Conservation (phyloP, 1,140 invertebrate species). For the Ceratoteleas bidentatus region DNA sequence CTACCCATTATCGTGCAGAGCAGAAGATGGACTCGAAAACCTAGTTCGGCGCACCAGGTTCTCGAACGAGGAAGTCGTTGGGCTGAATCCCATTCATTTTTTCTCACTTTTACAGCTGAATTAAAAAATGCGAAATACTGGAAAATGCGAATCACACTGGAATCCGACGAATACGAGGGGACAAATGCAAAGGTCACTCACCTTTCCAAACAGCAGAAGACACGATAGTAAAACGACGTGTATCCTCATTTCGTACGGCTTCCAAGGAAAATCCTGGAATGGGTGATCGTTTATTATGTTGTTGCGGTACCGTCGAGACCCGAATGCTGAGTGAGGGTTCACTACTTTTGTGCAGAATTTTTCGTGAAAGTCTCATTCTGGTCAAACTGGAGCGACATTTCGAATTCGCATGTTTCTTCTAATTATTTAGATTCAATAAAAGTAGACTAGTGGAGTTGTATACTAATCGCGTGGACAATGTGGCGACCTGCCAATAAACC, state of each 20-base stretch:
- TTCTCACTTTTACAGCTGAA: background rate
- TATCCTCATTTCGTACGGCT: slow-evolving; percentile 79
- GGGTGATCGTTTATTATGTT: slow-evolving; percentile 50
- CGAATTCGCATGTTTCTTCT: slow-evolving; percentile 13
- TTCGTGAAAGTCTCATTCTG: too few species aligned
- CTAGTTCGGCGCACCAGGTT: slow-evolving; percentile 8
- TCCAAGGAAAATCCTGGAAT: too few species aligned
- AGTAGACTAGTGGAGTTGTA: slow-evolving; percentile 34
- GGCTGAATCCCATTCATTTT: too few species aligned
- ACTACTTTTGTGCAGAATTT: background rate
- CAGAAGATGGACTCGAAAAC: slow-evolving; percentile 17
- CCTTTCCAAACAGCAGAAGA: slow-evolving; percentile 79
- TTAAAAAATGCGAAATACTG: background rate
- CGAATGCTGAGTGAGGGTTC: slow-evolving; percentile 2
- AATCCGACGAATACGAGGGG: background rate
- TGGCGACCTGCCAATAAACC: slow-evolving; percentile 7
- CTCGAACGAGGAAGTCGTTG: too few species aligned
- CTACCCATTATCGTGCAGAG: slow-evolving; percentile 11
- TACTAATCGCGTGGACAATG: slow-evolving; percentile 36
- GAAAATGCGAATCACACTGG: background rate
- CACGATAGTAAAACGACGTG: slow-evolving; percentile 77
- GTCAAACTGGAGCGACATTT: slow-evolving; percentile 1
- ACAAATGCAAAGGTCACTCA: slow-evolving; percentile 73
- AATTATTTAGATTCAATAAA: slow-evolving; percentile 30
- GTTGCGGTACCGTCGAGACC: background rate